These are phyloP conservation scores for Neosilurus mollespiculum DNA, from an alignment of 2,797 vertebrate genomes.

Conservation along the genomic window DNA sequence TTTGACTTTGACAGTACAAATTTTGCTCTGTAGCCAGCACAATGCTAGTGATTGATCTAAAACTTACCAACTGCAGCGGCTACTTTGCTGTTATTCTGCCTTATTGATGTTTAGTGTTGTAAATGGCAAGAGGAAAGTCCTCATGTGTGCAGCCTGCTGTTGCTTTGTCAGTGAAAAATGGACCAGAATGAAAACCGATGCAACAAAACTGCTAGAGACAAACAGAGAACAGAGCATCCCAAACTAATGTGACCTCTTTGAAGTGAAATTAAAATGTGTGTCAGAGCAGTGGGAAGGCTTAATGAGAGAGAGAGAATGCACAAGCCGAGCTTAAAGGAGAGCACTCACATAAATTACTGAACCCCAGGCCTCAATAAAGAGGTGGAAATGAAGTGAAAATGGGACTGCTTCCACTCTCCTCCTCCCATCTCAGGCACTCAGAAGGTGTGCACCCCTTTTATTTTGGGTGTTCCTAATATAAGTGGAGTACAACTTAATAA, in stretches of 20 bases:
- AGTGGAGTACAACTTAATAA: constrained; percentile 32
- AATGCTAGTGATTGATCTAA: constrained; percentile 20
- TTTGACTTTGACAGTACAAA: constrained; percentile 18
- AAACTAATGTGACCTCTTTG: constrained; percentile 68
- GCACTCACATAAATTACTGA: constrained; percentile 64
- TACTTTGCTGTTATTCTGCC: constrained; percentile 8
- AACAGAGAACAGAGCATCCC: constrained; percentile 41
- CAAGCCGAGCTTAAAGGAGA: constrained; percentile 56
- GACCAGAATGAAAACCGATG: constrained; percentile 6
- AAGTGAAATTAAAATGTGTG: constrained; percentile 72
- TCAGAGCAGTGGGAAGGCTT: constrained; percentile 59
- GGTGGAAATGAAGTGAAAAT: constrained; percentile 42
- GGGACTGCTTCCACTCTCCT: constrained; percentile 21
- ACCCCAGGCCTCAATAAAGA: constrained; percentile 48
- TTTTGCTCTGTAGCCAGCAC: background rate
- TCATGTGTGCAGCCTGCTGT: constrained; percentile 22
- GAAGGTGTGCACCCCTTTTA: constrained; percentile 30
- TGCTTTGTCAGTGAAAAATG: constrained; percentile 27
- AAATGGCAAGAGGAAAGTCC: constrained; percentile 32
- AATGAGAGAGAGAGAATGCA: constrained; percentile 43
- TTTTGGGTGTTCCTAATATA: constrained; percentile 36
- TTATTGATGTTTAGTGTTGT: constrained; percentile 22
- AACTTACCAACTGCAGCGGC: constrained; percentile 6
- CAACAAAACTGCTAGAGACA: constrained; percentile 20
- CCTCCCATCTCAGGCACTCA: constrained; percentile 14